These are phyloP conservation scores for Masnerella sp. DNA, from an alignment of 2,888 invertebrate genomes.

Conservation along the genomic window DNA sequence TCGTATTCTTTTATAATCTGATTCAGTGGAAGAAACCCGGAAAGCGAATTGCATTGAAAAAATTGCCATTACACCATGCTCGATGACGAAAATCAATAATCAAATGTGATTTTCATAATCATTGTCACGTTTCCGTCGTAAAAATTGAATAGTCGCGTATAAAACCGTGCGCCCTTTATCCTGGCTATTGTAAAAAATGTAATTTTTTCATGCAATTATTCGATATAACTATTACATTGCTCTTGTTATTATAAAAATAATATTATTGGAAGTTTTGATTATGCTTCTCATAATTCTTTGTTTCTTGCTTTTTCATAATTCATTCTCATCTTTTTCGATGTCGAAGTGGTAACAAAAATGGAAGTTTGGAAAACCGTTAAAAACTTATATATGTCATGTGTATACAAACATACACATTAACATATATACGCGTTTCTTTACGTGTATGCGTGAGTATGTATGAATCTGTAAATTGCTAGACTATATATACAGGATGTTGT, in stretches of 20 bases:
- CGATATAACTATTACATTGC: constrained; percentile 41
- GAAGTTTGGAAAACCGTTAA: constrained; percentile 54
- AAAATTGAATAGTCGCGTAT: constrained; percentile 40
- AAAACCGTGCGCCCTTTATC: constrained; percentile 33
- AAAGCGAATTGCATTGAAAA: constrained; percentile 51
- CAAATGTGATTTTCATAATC: constrained; percentile 29
- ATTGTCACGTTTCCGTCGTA: constrained; percentile 21
- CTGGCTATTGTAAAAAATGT: constrained; percentile 45
- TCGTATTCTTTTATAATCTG: constrained; percentile 21
- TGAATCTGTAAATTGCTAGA: constrained; percentile 39
- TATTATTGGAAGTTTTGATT: constrained; percentile 59
- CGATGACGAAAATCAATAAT: constrained; percentile 12
- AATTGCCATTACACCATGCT: constrained; percentile 31
- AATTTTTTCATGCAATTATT: constrained; percentile 56
- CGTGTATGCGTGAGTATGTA: constrained; percentile 35
- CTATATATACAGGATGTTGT: constrained; percentile 28
- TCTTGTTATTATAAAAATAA: constrained; percentile 56
- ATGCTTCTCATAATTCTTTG: constrained; percentile 44
- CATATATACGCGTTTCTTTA: constrained; percentile 24
- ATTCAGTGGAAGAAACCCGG: constrained; percentile 40
- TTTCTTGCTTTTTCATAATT: constrained; percentile 4
- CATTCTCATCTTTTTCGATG: constrained; percentile 19
- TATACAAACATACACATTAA: constrained; percentile 29
- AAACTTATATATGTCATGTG: constrained; percentile 48
- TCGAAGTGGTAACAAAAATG: constrained; percentile 55